Percentiles rank a stretch among this genome's conserved stretches.
These are phyloP conservation scores for Heteractis magnifica DNA, from an alignment of 92 coral and sea anemone genomes.

Conservation along the genomic window DNA sequence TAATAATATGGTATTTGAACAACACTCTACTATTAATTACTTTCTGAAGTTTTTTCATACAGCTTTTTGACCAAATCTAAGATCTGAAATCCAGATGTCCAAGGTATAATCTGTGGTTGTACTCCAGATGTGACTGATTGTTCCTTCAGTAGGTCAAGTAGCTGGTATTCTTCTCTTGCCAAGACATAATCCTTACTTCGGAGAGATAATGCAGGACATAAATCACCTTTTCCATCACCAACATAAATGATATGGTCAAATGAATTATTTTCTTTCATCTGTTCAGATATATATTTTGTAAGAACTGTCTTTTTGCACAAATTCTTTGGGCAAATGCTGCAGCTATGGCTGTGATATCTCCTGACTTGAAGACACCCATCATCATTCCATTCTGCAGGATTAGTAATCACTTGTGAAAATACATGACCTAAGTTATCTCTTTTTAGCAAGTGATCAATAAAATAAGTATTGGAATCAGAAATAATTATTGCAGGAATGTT, in stretches of 20 bases:
- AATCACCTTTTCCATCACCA: conserved; percentile 93
- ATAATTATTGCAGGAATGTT: conserved; percentile 67
- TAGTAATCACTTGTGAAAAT: conserved; percentile 68
- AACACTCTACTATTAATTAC: no score
- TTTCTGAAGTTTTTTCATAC: conserved; percentile 6
- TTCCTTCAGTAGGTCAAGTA: conserved; percentile 43
- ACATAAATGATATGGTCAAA: conserved; percentile 71
- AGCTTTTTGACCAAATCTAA: conserved; percentile 57
- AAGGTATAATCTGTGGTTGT: conserved; percentile 64
- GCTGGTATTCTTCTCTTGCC: conserved; percentile 74
- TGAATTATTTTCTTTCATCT: conserved; percentile 14
- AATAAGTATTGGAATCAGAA: conserved; percentile 92
- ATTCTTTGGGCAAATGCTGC: conserved; percentile 71
- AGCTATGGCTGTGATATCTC: conserved; percentile 68
- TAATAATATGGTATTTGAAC: no score
- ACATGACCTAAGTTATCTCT: conserved; percentile 53
- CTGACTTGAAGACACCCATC: conserved; percentile 63
- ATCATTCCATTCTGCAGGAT: conserved; percentile 84
- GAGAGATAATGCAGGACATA: conserved; percentile 76
- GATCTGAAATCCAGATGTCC: conserved; percentile 86
- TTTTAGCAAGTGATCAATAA: conserved; percentile 74
- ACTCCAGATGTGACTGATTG: conserved; percentile 36
- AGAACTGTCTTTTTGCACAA: conserved; percentile 83
- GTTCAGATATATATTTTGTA: conserved; percentile 42
- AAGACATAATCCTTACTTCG: conserved; percentile 56